Percentiles rank a stretch among this genome's conserved stretches.
Evolutionary conservation across 2,113 vertebrate genomes (phyloP).

Genomic region (Rhabdornis inornatus): DNA sequence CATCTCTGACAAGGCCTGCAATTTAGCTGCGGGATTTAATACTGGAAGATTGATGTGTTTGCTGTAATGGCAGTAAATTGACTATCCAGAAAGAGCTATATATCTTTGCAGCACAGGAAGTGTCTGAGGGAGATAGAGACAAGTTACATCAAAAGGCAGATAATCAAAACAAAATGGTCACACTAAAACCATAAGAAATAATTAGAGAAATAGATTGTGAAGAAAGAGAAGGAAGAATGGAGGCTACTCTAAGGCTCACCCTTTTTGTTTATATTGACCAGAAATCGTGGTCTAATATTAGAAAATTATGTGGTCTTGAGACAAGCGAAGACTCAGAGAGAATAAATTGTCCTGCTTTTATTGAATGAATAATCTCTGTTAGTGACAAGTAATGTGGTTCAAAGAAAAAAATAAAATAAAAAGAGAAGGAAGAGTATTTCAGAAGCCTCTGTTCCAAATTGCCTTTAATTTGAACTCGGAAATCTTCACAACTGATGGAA

Average conservation of each 20-base stretch:
- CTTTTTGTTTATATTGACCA: not conserved
- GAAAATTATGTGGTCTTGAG: not conserved
- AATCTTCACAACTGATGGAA: not conserved
- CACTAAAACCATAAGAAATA: not conserved
- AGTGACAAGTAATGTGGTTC: not conserved
- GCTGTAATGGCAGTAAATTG: constrained; percentile 49
- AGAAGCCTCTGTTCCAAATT: not conserved
- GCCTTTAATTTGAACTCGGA: not conserved
- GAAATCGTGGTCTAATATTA: not conserved
- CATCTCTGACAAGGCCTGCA: constrained; percentile 25
- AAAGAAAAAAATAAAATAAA: not conserved
- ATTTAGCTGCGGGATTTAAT: constrained; percentile 51
- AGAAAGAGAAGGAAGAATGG: not conserved
- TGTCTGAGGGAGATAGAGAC: constrained; percentile 4
- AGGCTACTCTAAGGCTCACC: not conserved
- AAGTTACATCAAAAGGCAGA: not conserved
- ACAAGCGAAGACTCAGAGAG: not conserved
- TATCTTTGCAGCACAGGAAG: constrained; percentile 15
- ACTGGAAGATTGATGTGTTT: constrained; percentile 50
- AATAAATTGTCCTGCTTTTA: not conserved
- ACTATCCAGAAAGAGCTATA: not conserved
- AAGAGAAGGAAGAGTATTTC: not conserved
- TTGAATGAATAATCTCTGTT: not conserved
- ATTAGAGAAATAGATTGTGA: not conserved
- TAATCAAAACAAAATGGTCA: not conserved